A percentile compares a stretch with the other conserved stretches of the same genome.
Conservation (phyloP, 2,113 vertebrate species). For the Eira barbara region DNA sequence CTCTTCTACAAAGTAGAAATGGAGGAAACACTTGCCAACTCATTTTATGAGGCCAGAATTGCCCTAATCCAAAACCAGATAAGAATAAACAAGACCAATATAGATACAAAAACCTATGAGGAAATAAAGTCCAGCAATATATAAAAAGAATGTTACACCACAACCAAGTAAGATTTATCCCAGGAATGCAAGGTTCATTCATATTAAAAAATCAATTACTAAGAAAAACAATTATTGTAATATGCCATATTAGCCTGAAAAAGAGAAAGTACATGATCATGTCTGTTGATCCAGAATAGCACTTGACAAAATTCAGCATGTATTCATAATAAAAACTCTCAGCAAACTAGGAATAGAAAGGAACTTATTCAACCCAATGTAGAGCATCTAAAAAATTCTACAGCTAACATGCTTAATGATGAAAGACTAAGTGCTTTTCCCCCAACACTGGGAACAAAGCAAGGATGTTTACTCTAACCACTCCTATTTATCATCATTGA, state of each 20-base stretch:
- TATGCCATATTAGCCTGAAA: neutral
- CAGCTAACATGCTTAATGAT: neutral
- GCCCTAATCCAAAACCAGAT: neutral
- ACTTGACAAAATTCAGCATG: neutral
- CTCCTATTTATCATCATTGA: neutral
- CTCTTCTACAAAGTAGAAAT: neutral
- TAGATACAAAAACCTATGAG: neutral
- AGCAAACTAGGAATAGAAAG: neutral
- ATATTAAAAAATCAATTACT: neutral
- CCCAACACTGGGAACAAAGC: neutral
- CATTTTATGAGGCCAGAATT: neutral
- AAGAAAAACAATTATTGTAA: neutral
- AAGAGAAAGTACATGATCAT: neutral
- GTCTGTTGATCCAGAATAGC: neutral
- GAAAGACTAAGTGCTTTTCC: neutral
- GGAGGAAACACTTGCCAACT: neutral
- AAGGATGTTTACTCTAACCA: neutral
- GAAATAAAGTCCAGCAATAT: neutral
- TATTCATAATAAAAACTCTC: neutral
- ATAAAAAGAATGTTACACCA: neutral
- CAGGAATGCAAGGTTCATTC: neutral
- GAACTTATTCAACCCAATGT: neutral
- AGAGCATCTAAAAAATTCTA: neutral
- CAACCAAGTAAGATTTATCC: neutral
- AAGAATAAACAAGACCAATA: neutral